Evolutionary conservation across 2,888 invertebrate species (phyloP), one percentile per base, ranked within the genome.

Genomic region (Agriopis marginaria): DNA sequence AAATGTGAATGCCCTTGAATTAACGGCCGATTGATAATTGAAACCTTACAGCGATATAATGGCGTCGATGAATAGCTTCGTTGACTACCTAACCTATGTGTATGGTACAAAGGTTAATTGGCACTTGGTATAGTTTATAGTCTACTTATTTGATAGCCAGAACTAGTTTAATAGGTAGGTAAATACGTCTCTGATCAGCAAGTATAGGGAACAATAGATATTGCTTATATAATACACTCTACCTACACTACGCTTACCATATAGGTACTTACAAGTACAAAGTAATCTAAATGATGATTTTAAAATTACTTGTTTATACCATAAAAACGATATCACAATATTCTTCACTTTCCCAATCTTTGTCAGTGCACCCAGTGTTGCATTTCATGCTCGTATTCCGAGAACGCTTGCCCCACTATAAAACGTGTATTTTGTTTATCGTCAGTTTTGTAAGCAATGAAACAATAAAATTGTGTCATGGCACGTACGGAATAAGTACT

Each of bases 1-100:
- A 76, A 82, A 81, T 80, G 71, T 74, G 76, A 78, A 68, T 60
- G 78, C 72, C 81, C 79, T 83, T 72, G 68, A 73, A 66, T 61
- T 70, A 74, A 68, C 64, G 66, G 71, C 65, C 74, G 70, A 74
- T 75, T 75, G 71, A 74, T 77, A 72, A 69, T 72, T 73, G 77
- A 75, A 77, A 72, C 77, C 77, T 71, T 72, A 77, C 42, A 49
- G 53, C 68, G 59, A 47, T 42, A 60, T 56, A 59, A 65, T 56
- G 63, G 73, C 70, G 75, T 65, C 75, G 70, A 77, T 74, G 73
- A 72, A 64, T 70, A 69, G 66, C 70, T 63, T 60, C 66, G 63
- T 67, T 60, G 45, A 51, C 50, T 56, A 61, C 14, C 47, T 60
- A 58, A 58, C 64, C 47, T 61, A 44, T 61, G 47, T 54, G 49